phyloP scores from a whole-genome alignment of 2,113 vertebrate species.

The Leptobrachium leishanense region DNA sequence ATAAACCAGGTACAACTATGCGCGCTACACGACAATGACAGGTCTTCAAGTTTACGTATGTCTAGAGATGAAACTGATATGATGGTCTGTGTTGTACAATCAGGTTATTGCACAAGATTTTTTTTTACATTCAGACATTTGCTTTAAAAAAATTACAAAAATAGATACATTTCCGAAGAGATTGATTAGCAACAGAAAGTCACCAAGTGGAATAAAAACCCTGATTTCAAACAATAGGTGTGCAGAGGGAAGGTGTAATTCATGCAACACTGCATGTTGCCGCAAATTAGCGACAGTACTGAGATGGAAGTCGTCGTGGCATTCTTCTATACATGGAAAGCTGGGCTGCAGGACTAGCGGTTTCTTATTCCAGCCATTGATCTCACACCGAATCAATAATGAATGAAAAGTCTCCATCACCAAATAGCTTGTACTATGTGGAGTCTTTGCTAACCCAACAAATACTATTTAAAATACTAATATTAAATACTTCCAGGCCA shows the following conservation, averaged over 20 bases:
- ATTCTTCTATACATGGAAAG: no score
- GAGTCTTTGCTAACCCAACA: neutral
- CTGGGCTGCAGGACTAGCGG: neutral
- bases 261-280: neutral
- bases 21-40: neutral
- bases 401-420: no score
- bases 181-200: constrained; percentile 55
- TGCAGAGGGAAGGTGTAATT: constrained; percentile 8
- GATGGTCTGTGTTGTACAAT: constrained; percentile 33
- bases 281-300: no score
- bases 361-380: neutral
- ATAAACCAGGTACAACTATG: neutral
- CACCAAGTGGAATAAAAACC: constrained; percentile 15
- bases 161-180: constrained; percentile 66
- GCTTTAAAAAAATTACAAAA: constrained; percentile 64
- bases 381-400: no score
- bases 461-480: neutral
- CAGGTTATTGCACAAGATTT: constrained; percentile 15
- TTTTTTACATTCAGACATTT: constrained; percentile 50
- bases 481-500: neutral
- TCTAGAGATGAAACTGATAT: constrained; percentile 6
- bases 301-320: neutral
- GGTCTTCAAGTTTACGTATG: neutral
- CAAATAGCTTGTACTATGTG: no score
- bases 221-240: constrained; percentile 34